Conservation (phyloP, 2,797 vertebrate genomes). For the Iguana delicatissima region DNA sequence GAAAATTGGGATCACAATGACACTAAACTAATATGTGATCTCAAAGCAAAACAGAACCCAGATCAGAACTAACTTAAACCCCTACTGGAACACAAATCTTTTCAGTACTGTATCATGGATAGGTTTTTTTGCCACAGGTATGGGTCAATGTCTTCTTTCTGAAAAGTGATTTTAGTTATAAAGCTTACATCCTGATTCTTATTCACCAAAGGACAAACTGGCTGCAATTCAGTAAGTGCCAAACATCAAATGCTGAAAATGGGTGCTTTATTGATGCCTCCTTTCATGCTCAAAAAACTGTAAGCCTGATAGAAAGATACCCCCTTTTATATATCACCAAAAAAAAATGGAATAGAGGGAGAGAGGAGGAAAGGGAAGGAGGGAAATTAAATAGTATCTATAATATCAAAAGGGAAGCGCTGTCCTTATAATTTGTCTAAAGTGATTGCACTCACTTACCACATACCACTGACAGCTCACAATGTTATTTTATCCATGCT, state of each 20-base stretch:
- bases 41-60: not conserved
- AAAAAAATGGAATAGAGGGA: not conserved
- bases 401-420: not conserved
- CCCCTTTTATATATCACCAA: not conserved
- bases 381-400: not conserved
- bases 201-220: not conserved
- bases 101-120: not conserved
- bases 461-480: not conserved
- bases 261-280: not conserved
- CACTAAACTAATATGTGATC: not conserved
- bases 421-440: conserved; percentile 11
- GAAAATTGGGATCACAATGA: not conserved
- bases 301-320: not conserved
- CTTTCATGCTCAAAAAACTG: not conserved
- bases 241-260: not conserved
- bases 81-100: not conserved
- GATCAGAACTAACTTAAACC: not conserved
- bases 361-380: no score
- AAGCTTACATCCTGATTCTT: not conserved
- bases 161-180: not conserved
- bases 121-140: not conserved
- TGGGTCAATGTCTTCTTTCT: not conserved
- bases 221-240: not conserved
- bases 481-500: conserved; percentile 47
- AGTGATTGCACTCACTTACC: not conserved